phyloP scores from a whole-genome alignment of 2,888 invertebrate species.

The Pogonocherus hispidulus region DNA sequence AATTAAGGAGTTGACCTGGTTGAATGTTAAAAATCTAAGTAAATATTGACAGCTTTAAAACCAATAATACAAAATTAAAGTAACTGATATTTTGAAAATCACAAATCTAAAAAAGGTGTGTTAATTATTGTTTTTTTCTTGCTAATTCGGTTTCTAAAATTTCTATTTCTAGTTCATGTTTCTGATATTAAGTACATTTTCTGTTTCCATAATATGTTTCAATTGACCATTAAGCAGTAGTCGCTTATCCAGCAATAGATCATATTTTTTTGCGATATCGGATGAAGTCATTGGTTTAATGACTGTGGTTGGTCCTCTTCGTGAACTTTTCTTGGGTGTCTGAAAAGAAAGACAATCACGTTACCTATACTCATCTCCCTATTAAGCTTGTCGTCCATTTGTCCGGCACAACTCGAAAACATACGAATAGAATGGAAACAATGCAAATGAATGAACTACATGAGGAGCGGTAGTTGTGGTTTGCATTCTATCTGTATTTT shows the following conservation, averaged over 20 bases:
- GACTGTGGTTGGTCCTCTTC: constrained; percentile 3
- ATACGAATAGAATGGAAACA: neutral
- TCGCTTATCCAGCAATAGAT: constrained; percentile 15
- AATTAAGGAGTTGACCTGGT: too few species aligned
- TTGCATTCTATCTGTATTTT: too few species aligned
- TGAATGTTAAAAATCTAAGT: too few species aligned
- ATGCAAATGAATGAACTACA: neutral
- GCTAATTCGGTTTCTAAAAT: neutral
- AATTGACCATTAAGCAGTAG: constrained; percentile 5
- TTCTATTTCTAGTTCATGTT: constrained; percentile 18
- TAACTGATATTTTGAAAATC: neutral
- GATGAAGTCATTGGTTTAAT: constrained; percentile 24
- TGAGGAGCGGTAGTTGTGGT: neutral
- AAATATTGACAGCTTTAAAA: neutral
- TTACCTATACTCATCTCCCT: neutral
- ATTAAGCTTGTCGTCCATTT: too few species aligned
- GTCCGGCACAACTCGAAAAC: too few species aligned
- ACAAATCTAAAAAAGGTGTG: neutral
- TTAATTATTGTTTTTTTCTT: constrained; percentile 1
- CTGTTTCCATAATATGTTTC: constrained; percentile 9
- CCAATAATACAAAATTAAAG: neutral
- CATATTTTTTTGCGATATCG: constrained; percentile 26
- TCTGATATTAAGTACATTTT: constrained; percentile 18
- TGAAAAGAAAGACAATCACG: neutral
- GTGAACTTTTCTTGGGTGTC: constrained; percentile 5